These are phyloP conservation scores for Phoenicopterus ruber DNA, from an alignment of 2,113 vertebrate species.

Conservation along the genomic window DNA sequence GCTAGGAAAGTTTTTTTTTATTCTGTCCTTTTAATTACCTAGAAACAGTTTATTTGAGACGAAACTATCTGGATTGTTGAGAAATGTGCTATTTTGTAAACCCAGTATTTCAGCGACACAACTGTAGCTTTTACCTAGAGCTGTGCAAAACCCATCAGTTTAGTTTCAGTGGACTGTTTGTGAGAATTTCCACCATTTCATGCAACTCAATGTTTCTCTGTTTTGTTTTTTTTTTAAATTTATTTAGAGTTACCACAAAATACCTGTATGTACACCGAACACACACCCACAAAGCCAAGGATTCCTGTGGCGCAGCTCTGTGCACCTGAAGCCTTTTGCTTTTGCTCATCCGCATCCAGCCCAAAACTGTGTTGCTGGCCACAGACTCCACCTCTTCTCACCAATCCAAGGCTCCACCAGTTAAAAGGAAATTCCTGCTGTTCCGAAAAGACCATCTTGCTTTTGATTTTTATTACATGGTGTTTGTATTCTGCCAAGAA, in stretches of 20 bases:
- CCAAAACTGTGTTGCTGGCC: neutral
- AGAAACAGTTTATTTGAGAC: slow-evolving; percentile 53
- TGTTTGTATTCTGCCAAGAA: neutral
- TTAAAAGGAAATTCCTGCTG: neutral
- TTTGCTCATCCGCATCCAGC: neutral
- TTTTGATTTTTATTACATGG: neutral
- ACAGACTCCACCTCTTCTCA: neutral
- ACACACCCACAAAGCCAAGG: neutral
- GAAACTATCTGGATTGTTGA: slow-evolving; percentile 18
- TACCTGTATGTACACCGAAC: neutral
- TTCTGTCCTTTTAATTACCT: slow-evolving; percentile 70
- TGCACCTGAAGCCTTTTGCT: neutral
- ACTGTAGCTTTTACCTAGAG: neutral
- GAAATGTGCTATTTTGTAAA: neutral
- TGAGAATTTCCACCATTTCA: neutral
- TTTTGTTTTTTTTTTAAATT: neutral
- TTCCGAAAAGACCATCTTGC: neutral
- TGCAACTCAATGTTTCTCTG: neutral
- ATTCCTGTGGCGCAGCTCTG: neutral
- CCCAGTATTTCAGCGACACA: neutral
- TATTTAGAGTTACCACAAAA: neutral
- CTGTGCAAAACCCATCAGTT: neutral
- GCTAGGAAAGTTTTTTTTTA: slow-evolving; percentile 1
- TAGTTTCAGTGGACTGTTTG: neutral
- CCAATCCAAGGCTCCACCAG: neutral